Conservation (phyloP, 2,888 invertebrate genomes). For the Phortica magna region DNA sequence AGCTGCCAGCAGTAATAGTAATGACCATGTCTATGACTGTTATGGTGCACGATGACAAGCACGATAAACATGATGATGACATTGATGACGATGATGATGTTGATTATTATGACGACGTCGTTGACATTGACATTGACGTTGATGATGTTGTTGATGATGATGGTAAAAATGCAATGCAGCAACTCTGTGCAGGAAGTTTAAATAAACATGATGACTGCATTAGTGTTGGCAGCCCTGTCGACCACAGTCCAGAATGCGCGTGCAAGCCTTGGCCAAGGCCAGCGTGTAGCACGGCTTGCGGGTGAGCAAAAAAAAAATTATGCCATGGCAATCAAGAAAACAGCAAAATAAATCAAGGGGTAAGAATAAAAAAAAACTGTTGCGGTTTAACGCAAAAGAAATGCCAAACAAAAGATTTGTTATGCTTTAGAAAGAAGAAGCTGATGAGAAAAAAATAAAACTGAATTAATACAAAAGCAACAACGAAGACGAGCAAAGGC, state of each 20-base stretch:
- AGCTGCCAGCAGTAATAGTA: constrained; percentile 15
- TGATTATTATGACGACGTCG: background rate
- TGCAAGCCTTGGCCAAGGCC: background rate
- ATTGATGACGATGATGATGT: background rate
- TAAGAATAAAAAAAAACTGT: too few species aligned
- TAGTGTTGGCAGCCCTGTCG: background rate
- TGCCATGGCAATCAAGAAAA: background rate
- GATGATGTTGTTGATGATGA: background rate
- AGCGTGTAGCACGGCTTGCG: too few species aligned
- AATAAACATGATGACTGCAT: background rate
- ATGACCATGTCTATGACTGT: constrained; percentile 46
- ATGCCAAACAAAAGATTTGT: too few species aligned
- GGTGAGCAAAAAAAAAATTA: too few species aligned
- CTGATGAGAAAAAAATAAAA: too few species aligned
- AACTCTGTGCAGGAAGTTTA: background rate
- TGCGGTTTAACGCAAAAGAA: too few species aligned
- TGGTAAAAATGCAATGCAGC: background rate
- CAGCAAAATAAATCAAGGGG: too few species aligned
- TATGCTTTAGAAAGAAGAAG: too few species aligned
- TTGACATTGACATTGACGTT: background rate
- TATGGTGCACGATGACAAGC: background rate
- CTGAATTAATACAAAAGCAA: too few species aligned
- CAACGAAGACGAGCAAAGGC: too few species aligned
- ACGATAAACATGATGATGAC: background rate
- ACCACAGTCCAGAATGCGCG: constrained; percentile 4